Conservation (phyloP, 1,140 invertebrate species). For the Bombus turneri region DNA sequence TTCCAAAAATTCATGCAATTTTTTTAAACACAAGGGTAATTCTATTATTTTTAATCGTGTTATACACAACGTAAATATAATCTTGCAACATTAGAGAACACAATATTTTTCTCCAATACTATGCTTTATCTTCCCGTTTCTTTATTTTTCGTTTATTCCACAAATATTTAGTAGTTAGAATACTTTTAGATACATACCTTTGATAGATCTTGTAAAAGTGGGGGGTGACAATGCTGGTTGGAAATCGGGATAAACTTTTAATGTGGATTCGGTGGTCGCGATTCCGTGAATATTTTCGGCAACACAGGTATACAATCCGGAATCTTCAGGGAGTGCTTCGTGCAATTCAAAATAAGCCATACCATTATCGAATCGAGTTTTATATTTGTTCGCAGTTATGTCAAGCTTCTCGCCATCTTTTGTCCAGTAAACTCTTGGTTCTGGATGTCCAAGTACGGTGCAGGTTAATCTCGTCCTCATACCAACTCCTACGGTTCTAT, state of each 20-base stretch:
- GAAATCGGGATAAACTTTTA: slow-evolving; percentile 88
- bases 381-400: slow-evolving; percentile 83
- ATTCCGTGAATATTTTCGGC: slow-evolving; percentile 89
- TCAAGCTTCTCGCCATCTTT: slow-evolving; percentile 88
- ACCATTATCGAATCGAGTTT: slow-evolving; percentile 85
- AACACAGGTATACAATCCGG: slow-evolving; percentile 89
- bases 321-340: slow-evolving; percentile 85
- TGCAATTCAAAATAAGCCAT: slow-evolving; percentile 90
- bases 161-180: background rate
- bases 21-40: background rate
- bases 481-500: slow-evolving; percentile 89
- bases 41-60: background rate
- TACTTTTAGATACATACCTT: slow-evolving; percentile 82
- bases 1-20: background rate
- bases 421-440: slow-evolving; percentile 91
- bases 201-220: slow-evolving; percentile 88
- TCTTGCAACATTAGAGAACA: no score
- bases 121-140: background rate
- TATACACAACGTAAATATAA: background rate
- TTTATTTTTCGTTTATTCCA: background rate
- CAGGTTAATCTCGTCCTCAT: slow-evolving; percentile 92
- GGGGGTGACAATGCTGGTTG: slow-evolving; percentile 87
- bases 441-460: slow-evolving; percentile 90
- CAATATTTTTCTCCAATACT: no score
- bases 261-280: slow-evolving; percentile 86